These are phyloP conservation scores for Hoplostethus mediterraneus DNA, from an alignment of 2,797 vertebrate genomes.

Conservation along the genomic window DNA sequence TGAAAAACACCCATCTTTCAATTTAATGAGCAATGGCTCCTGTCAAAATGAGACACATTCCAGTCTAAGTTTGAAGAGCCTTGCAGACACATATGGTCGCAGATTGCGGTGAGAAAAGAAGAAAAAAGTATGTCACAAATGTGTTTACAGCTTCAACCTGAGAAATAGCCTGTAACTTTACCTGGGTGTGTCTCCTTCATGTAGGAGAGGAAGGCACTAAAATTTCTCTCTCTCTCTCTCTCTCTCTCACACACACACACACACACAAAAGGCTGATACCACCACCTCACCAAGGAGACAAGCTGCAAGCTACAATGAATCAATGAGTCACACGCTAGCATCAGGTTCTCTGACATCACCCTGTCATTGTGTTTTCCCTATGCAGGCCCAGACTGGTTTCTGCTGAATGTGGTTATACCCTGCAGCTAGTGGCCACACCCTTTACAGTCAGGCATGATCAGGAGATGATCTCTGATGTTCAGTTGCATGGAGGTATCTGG, in stretches of 20 bases:
- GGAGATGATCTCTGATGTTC: not conserved
- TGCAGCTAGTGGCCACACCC: slow-evolving; percentile 56
- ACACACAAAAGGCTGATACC: not conserved
- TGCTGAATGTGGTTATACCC: not conserved
- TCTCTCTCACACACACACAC: no score
- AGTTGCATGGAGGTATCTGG: slow-evolving; percentile 1
- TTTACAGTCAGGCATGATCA: not conserved
- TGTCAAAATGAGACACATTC: slow-evolving; percentile 21
- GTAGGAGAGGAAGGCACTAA: not conserved
- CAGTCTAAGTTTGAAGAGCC: slow-evolving; percentile 25
- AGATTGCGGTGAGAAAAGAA: not conserved
- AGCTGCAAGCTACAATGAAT: slow-evolving; percentile 34
- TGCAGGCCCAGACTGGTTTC: slow-evolving; percentile 52
- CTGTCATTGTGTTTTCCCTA: slow-evolving; percentile 19
- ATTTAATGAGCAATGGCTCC: slow-evolving; percentile 12
- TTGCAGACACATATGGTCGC: not conserved
- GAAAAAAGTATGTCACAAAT: slow-evolving; percentile 39
- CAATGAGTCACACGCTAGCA: slow-evolving; percentile 56
- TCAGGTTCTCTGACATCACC: slow-evolving; percentile 12
- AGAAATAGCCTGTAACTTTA: not conserved
- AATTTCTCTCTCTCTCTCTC: not conserved
- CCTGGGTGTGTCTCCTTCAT: slow-evolving; percentile 35
- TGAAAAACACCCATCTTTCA: slow-evolving; percentile 37
- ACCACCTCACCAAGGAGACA: not conserved
- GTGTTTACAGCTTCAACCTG: not conserved